Evolutionary conservation across 2,888 invertebrate species (phyloP), one percentile per base, ranked within the genome.

Genomic region (Cantharis nigra): DNA sequence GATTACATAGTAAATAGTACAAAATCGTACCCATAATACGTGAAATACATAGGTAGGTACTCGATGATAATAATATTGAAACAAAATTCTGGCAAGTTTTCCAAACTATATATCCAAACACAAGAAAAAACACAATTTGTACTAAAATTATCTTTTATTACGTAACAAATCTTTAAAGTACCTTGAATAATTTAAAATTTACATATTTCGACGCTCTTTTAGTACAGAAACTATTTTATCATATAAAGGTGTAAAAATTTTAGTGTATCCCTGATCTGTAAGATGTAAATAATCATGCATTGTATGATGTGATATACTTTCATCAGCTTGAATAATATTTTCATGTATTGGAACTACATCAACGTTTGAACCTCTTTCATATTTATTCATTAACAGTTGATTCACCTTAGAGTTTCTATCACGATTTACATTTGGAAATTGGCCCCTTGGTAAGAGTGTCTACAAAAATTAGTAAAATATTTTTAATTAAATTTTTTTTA

Each of bases 231-330:
- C 7, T n/a, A 76, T 11, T 63, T 87, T 87, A 71, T 91, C 90
- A 83, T 91, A 90, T 23, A 92, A 90, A 30, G 91, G 90, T 75
- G 88, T 89, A 84, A 92, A 92, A 14, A 90, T 90, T 86, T 92
- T 92, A 76, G 89, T 88, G 85, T 94, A 94, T 1, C 93, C 94
- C 62, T 89, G 87, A 81, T 91, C 90, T 1, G 93, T 93, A 30
- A 93, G 87, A 86, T 94, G 94, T 11, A 93, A 88, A 85, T 93
- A 94, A 86, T 94, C 94, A 84, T 92, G 91, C 92, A 94, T 91
- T 82, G 94, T 91, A 77, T 90, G 90, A 82, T 91, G 92, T 71
- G 91, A 91, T 75, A 94, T 92, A 4, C 89, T 89, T 16, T 92
- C 90, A 84, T 90, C 91, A 20, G 89, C 87, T 81, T 90, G 90